Base-by-base conservation (phyloP, 92 coral and sea anemone genomes). In the Phenganax stokvisi region DNA sequence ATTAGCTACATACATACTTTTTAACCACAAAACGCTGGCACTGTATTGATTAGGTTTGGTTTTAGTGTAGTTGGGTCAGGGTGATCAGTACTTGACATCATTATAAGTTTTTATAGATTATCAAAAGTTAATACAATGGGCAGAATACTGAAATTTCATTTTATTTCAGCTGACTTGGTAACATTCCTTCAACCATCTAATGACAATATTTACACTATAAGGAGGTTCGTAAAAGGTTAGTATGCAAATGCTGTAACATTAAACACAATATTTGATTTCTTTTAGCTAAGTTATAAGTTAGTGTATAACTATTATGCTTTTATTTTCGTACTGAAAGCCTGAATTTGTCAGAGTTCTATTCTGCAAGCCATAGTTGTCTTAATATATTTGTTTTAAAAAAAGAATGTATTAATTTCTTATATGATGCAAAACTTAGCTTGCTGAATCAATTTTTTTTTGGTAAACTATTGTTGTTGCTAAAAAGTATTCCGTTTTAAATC, bases 181-280 rank as follows among this genome's bases (percentile, higher is more conserved):
- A 56, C 64, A 9, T 10, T 75, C 27, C 57, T 75, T 17, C 20
- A 56, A 56, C 80, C 63, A 27, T 75, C 80, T 16, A 56, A 75
- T 75, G 80, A 75, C 31, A 51, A 54, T 15, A 56, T 75, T 29
- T 75, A 75, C 80, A n/a, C 4, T 4, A 75, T 75, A 75, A 56
- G 47, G 12, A 55, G 5, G 0, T 75, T 75, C 30, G 20, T 75
- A 75, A 75, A 75, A 75, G 80, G 80, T 75, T 3, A 27, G 62
- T 56, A 54, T 56, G 9, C 8, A n/a, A 37, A 16, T 54, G 28
- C 37, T 54, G 10, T 9, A 30, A 72, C 13, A 11, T 9, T 44
- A 10, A 44, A 12, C 29, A n/a, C 25, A 20, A 20, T 20, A 20
- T 20, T 20, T 20, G 25, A 20, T 20, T 20, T 20, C 25, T 20